Evolutionary conservation across 2,888 invertebrate species (phyloP).

Genomic region (Sisyra nigra): DNA sequence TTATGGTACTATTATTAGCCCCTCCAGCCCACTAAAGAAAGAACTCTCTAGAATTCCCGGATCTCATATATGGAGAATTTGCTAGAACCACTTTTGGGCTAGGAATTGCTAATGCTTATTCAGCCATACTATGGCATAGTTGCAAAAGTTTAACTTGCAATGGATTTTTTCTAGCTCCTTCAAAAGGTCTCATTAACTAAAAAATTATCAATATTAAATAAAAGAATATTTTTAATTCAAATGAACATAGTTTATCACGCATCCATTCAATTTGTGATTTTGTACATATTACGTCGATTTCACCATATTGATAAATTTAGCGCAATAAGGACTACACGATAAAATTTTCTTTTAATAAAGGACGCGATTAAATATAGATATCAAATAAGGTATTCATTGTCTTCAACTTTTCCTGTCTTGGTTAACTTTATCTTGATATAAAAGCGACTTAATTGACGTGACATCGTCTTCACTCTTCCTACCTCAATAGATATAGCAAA

Average conservation of each 20-base stretch:
- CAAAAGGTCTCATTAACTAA: slow-evolving; percentile 71
- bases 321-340: no score
- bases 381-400: no score
- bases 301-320: no score
- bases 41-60: slow-evolving; percentile 86
- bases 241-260: slow-evolving; percentile 62
- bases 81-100: slow-evolving; percentile 92
- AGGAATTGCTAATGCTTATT: slow-evolving; percentile 69
- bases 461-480: no score
- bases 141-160: slow-evolving; percentile 90
- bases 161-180: slow-evolving; percentile 84
- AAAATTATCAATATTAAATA: no score
- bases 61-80: slow-evolving; percentile 87
- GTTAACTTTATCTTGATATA: no score
- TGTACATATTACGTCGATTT: slow-evolving; percentile 97
- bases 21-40: slow-evolving; percentile 90
- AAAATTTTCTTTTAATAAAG: no score
- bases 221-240: background rate
- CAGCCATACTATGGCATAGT: slow-evolving; percentile 81
- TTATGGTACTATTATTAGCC: slow-evolving; percentile 82
- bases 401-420: no score
- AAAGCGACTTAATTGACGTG: no score
- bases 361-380: no score
- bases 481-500: no score
- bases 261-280: slow-evolving; percentile 99